Percentiles rank a stretch among this genome's conserved stretches.
phyloP scores from a whole-genome alignment of 2,888 invertebrate species.

The Nemotelus pantherinus region DNA sequence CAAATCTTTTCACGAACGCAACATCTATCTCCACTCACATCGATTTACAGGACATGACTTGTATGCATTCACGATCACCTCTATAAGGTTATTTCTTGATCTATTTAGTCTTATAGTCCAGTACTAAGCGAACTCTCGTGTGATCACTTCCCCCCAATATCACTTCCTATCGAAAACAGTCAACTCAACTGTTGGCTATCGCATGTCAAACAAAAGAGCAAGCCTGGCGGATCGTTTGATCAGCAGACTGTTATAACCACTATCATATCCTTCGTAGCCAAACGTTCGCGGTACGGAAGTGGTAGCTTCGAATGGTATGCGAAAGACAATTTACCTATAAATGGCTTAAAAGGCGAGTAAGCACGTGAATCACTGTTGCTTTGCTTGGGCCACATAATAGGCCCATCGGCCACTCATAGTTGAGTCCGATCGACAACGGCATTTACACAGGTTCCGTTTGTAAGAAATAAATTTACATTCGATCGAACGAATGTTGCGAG shows the following conservation, averaged over 20 bases:
- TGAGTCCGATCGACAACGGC: not conserved
- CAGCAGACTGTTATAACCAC: conserved; percentile 28
- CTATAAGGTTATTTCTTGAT: too few species aligned
- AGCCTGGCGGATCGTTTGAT: conserved; percentile 36
- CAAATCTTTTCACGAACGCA: too few species aligned
- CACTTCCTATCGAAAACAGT: conserved; percentile 32
- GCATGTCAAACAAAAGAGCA: conserved; percentile 38
- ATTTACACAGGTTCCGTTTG: not conserved
- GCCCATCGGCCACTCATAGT: conserved; percentile 27
- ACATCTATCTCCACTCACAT: too few species aligned
- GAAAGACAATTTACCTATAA: conserved; percentile 21
- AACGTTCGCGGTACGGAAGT: conserved; percentile 17
- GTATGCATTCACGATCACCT: too few species aligned
- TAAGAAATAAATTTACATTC: conserved; percentile 37
- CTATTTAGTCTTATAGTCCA: too few species aligned
- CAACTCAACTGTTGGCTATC: conserved; percentile 38
- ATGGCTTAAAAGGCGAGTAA: conserved; percentile 38
- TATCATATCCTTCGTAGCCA: conserved; percentile 17
- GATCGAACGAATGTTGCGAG: conserved; percentile 34
- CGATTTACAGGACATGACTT: too few species aligned
- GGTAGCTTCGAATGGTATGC: not conserved
- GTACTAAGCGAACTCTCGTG: too few species aligned
- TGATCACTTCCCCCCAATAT: too few species aligned
- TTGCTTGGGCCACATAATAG: conserved; percentile 1
- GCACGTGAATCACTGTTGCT: conserved; percentile 30